Evolutionary conservation across 2,888 invertebrate genomes (phyloP).

Genomic region (Deroplatys truncata): DNA sequence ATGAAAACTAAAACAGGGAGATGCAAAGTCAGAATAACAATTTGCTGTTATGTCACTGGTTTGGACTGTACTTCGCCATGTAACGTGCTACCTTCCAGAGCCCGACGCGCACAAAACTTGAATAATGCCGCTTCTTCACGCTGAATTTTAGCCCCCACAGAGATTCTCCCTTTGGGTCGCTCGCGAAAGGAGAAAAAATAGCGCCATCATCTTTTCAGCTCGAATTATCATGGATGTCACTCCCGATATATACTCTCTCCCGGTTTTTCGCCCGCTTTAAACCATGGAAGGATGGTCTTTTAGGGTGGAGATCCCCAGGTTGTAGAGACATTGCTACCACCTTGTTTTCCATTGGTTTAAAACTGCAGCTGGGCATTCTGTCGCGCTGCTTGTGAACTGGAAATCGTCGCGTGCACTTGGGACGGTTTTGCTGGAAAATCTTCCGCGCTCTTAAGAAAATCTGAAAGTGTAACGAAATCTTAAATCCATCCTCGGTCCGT

Average conservation of each 20-base stretch:
- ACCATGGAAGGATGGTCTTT: background rate
- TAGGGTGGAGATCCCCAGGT: background rate
- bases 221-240: constrained; percentile 26
- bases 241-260: background rate
- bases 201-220: constrained; percentile 25
- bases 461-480: constrained; percentile 23
- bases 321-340: background rate
- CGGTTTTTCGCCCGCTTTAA: background rate
- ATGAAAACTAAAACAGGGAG: too few species aligned
- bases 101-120: background rate
- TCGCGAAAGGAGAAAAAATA: constrained; percentile 13
- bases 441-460: constrained; percentile 23
- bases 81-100: background rate
- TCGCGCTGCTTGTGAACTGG: background rate
- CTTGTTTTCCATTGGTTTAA: constrained; percentile 19
- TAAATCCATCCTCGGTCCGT: constrained; percentile 15
- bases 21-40: too few species aligned
- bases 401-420: constrained; percentile 3
- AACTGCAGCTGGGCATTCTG: background rate
- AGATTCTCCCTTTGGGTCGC: background rate
- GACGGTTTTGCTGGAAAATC: constrained; percentile 16
- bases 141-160: constrained; percentile 13
- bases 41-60: background rate
- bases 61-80: background rate
- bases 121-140: constrained; percentile 13